Percentiles rank a stretch among this genome's conserved stretches.
These are phyloP conservation scores for Artibeus lituratus DNA, from an alignment of 2,797 vertebrate genomes.

Conservation along the genomic window DNA sequence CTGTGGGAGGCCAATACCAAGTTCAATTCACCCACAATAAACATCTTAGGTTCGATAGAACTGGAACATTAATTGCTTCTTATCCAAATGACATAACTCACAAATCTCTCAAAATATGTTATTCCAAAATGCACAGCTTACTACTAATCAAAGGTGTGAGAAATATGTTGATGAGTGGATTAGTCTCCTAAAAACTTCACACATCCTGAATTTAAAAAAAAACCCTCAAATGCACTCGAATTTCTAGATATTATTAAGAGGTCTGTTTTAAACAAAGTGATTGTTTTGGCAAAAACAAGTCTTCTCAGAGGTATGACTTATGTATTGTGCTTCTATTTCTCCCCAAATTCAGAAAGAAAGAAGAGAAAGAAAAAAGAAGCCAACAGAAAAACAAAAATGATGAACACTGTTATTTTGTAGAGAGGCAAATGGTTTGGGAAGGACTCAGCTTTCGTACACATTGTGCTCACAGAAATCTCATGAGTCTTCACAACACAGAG, in stretches of 20 bases:
- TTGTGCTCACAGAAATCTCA: slow-evolving; percentile 18
- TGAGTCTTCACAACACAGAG: neutral
- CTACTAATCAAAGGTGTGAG: neutral
- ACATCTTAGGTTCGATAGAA: neutral
- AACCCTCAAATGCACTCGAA: neutral
- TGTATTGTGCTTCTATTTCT: neutral
- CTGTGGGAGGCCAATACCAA: neutral
- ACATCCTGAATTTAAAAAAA: neutral
- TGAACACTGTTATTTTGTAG: slow-evolving; percentile 33
- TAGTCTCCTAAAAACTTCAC: neutral
- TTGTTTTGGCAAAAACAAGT: neutral
- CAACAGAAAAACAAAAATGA: slow-evolving; percentile 37
- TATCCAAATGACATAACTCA: slow-evolving; percentile 26
- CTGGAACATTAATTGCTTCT: neutral
- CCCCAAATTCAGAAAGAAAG: neutral
- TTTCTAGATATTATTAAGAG: slow-evolving; percentile 24
- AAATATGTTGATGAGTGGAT: neutral
- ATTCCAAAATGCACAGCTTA: neutral
- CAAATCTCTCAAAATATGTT: slow-evolving; percentile 34
- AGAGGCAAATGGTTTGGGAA: slow-evolving; percentile 33
- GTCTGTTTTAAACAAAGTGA: neutral
- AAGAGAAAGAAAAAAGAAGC: neutral
- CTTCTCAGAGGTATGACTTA: neutral
- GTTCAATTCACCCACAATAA: neutral
- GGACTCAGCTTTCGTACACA: slow-evolving; percentile 38